Conservation (phyloP, 2,888 invertebrate species). For the Lissocephala sabroskyi region DNA sequence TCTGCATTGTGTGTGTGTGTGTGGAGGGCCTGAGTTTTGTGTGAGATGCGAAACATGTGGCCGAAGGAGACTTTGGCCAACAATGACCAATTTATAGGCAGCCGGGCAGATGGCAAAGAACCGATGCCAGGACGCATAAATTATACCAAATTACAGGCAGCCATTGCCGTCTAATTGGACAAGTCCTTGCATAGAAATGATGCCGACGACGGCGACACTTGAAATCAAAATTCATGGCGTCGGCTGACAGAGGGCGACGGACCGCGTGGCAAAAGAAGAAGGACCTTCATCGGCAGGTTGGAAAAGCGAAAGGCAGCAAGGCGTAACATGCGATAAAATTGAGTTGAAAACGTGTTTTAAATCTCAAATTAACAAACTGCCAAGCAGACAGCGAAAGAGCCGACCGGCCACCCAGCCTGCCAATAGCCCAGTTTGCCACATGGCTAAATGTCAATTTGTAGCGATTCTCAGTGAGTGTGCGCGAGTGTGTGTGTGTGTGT, state of each 20-base stretch:
- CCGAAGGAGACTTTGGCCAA: conserved; percentile 17
- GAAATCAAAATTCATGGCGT: conserved; percentile 57
- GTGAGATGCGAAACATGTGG: neutral
- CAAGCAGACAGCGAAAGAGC: conserved; percentile 1
- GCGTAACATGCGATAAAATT: conserved; percentile 71
- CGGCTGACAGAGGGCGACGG: neutral
- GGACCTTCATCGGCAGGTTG: conserved; percentile 13
- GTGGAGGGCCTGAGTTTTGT: too few relatives aligned
- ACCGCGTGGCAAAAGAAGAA: neutral
- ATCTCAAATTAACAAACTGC: conserved; percentile 65
- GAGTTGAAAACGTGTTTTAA: conserved; percentile 69
- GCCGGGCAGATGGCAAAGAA: conserved; percentile 7
- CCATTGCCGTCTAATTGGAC: conserved; percentile 52
- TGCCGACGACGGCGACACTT: conserved; percentile 31
- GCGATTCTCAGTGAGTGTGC: conserved; percentile 2
- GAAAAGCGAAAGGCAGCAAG: conserved; percentile 62
- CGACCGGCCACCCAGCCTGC: conserved; percentile 9
- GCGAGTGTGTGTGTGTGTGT: conserved; percentile 16
- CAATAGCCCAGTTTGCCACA: conserved; percentile 16
- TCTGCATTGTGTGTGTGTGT: conserved; percentile 16
- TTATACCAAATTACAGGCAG: conserved; percentile 36
- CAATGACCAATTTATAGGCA: conserved; percentile 57
- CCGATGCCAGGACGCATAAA: conserved; percentile 45
- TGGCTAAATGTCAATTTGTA: conserved; percentile 37
- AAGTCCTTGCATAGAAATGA: conserved; percentile 38